Evolutionary conservation across 2,797 vertebrate species (phyloP), one percentile per base, ranked within the genome.

Genomic region (Spinus olivaceus): DNA sequence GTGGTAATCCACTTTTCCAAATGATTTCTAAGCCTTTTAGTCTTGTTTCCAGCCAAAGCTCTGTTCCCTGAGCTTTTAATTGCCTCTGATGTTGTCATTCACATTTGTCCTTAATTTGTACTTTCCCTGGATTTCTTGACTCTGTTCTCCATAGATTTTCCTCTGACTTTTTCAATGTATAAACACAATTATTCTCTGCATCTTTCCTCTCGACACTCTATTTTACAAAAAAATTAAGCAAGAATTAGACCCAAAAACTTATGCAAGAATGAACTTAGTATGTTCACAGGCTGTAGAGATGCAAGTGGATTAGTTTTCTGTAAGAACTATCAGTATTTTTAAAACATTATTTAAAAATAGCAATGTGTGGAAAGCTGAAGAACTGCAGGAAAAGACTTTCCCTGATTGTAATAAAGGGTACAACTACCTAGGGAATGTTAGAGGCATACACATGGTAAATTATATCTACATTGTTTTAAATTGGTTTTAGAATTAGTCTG

Each of bases 401-500:
- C 41, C 30, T 39, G 39, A 44, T 33, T 87, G 32, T 47, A 82
- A 81, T 60, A 77, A 80, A 76, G 59, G 27, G 17, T 80, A 76
- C 27, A 86, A 77, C 11, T 66, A 44, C 59, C 83, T 94, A 35
- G 71, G 56, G 88, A 94, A 56, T 4, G 2, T 80, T 69, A 80
- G 66, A 81, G 28, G 44, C 33, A 41, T 80, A 65, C 30, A 72
- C 35, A 30, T 18, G 20, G 54, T 54, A 92, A 85, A 91, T 85
- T 94, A 81, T 74, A 81, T 59, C 72, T 60, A 88, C 47, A 61
- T 35, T 92, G 64, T 87, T 82, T 94, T 93, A 91, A 86, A 93
- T 69, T 89, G 63, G 32, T 73, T 95, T 92, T 39, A 64, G 60
- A 86, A 92, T 85, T 93, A 92, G 47, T 59, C 78, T 95, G 72